Base-by-base conservation (phyloP, 1,140 invertebrate genomes). In the Eumaeus atala region DNA sequence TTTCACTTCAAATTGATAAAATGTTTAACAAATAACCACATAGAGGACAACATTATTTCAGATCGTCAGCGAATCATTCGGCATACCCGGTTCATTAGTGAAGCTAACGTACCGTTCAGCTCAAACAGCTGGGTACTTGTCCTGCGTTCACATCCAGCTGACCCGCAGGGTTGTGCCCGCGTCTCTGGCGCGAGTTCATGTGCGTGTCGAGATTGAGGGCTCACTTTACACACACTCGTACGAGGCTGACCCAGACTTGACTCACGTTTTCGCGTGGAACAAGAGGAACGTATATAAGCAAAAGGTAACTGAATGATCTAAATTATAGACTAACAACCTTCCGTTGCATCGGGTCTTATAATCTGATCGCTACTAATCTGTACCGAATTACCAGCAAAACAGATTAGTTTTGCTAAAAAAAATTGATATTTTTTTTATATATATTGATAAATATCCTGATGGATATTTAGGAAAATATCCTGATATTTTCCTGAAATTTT, bases 261-360 rank as follows among this genome's bases (percentile, higher is more conserved):
- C 94, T 40, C 97, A 98, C 82, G 96, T 95, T 0, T 99, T 97
- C 77, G 95, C 96, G 0, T 99, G 98, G 98, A 97, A 98, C 80
- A 97, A 98, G 77, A 89, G 95, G 52, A 99, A 99, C 83, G 96
- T 98, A 17, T 99, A 98, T 84, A 95, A 97, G 72, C 97, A 99
- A 87, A 98, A 98, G 88, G 83, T 86, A 61, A 47, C n/a, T n/a
- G 40, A 28, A 28, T 28, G 21, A 28, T 28, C 21, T 28, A 28
- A 28, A 6, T n/a, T 2, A 28, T 6, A 28, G 21, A 28, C 21
- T 28, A 28, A 6, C 21, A 28, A 28, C 21, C 2, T n/a, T 3
- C 2, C 21, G 21, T 28, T 28, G 21, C 21, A 3, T 28, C 21
- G 21, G 21, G 2, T 28, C 21, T 28, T 2, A 3, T 28, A 6